Evolutionary conservation across 23 tunicate genomes (phyloP).

Genomic region (Aplidium turbinatum): DNA sequence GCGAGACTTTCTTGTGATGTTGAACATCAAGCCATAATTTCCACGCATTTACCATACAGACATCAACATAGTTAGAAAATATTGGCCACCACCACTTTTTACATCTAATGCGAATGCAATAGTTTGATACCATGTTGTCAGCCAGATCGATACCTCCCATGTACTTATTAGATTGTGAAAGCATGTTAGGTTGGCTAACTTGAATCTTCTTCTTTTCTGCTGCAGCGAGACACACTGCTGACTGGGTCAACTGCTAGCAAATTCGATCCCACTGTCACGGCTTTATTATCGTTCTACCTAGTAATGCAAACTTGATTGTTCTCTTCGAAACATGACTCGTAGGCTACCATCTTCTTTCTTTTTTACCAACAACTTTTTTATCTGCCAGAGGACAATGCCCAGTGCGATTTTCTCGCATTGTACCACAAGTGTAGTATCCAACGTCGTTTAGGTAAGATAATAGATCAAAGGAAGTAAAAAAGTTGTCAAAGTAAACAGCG

Average conservation of each 20-base stretch:
- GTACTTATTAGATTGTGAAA: constrained; percentile 3
- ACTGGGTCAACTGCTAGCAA: constrained; percentile 20
- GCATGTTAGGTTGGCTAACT: constrained; percentile 13
- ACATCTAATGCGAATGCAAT: constrained; percentile 8
- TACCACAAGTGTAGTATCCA: constrained; percentile 3
- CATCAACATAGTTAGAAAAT: constrained; percentile 2
- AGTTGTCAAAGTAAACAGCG: constrained; percentile 25
- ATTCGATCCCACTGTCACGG: constrained; percentile 11
- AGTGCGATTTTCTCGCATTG: constrained; percentile 17
- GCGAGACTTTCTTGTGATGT: constrained; percentile 9
- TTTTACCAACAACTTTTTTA: constrained; percentile 13
- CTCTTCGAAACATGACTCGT: constrained; percentile 10
- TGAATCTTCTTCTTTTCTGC: constrained; percentile 7
- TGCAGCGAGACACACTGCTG: constrained; percentile 3
- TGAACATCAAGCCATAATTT: constrained; percentile 21
- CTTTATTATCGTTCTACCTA: constrained; percentile 9
- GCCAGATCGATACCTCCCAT: constrained; percentile 14
- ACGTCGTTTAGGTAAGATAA: not conserved
- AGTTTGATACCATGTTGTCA: constrained; percentile 19
- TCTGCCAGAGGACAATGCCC: constrained; percentile 10
- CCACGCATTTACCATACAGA: constrained; percentile 3
- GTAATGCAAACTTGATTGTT: constrained; percentile 17
- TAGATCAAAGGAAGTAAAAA: not conserved
- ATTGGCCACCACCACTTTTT: constrained; percentile 25
- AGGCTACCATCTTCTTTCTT: constrained; percentile 20